Base-by-base conservation (phyloP, 2,113 vertebrate genomes). In the Ceuthmochares aereus region DNA sequence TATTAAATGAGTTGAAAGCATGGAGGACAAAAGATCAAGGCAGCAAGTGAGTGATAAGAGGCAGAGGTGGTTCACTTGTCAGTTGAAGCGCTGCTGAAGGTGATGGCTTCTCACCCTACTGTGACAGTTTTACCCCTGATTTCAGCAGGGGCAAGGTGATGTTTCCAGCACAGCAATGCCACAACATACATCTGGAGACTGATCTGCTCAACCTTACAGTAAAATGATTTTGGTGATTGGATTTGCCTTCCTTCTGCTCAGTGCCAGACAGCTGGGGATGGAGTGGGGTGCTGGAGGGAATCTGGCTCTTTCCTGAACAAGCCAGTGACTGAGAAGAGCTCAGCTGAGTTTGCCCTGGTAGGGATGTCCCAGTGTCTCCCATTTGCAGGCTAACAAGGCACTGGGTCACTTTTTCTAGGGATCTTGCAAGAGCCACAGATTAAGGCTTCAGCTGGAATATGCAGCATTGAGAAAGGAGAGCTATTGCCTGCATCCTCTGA, bases 131-230 rank as follows among this genome's bases (percentile, higher is more conserved):
- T 10, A 6, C 10, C 19, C 3, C 30, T 51, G 64, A 4, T 81
- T 90, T 40, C 2, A 2, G 30, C 10, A 5, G 60, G 86, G 34
- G 14, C 1, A 4, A 37, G 67, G 51, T 0, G 5, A 17, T 36
- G 7, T 19, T 62, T 51, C 22, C 78, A 63, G 85, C 62, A 14
- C n/a, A 23, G 58, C 2, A 3, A 23, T 47, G 66, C 52, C 58
- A 51, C 4, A 1, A 51, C 0, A 0, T n/a, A 6, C 8, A 12
- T 17, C 43, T 89, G 66, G 58, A 83, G 70, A 73, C 29, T 2
- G 51, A 69, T 62, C 86, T 77, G 78, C 51, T 86, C 36, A 15
- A 10, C 25, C 43, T 36, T 37, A 8, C 30, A 58, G 30, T 19
- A 49, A 73, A 76, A 75, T 55, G 42, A 78, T 84, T 91, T 54